phyloP scores from a whole-genome alignment of 2,888 invertebrate species.

The Creontiades dilutus region DNA sequence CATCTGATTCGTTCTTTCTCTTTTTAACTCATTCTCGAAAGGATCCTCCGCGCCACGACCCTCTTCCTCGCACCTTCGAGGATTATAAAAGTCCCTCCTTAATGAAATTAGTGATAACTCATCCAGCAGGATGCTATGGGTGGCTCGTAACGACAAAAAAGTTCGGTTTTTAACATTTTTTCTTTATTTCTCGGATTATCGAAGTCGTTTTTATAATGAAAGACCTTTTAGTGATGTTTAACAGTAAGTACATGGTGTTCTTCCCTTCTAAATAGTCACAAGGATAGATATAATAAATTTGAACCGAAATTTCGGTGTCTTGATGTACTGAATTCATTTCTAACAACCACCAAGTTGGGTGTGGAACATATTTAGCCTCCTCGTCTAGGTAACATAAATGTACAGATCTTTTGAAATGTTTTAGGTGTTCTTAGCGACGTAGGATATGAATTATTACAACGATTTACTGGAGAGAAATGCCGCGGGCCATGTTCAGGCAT shows the following conservation, averaged over 20 bases:
- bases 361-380: too few relatives aligned
- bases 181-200: constrained; percentile 14
- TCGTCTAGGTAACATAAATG: too few relatives aligned
- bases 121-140: constrained; percentile 37
- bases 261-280: too few relatives aligned
- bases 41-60: background rate
- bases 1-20: background rate
- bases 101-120: constrained; percentile 68
- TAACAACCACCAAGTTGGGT: too few relatives aligned
- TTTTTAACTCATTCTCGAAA: constrained; percentile 57
- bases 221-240: background rate
- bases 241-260: background rate
- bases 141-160: background rate
- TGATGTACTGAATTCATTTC: too few relatives aligned
- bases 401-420: too few relatives aligned
- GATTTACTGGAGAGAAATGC: too few relatives aligned
- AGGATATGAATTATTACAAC: too few relatives aligned
- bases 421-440: too few relatives aligned
- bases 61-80: background rate
- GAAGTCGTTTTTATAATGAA: constrained; percentile 9
- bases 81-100: constrained; percentile 65
- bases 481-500: too few relatives aligned
- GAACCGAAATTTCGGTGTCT: too few relatives aligned
- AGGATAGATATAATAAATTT: too few relatives aligned
- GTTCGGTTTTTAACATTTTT: background rate